Evolutionary conservation across 2,113 vertebrate species (phyloP), one percentile per base, ranked within the genome.

Genomic region (Perca fluviatilis): DNA sequence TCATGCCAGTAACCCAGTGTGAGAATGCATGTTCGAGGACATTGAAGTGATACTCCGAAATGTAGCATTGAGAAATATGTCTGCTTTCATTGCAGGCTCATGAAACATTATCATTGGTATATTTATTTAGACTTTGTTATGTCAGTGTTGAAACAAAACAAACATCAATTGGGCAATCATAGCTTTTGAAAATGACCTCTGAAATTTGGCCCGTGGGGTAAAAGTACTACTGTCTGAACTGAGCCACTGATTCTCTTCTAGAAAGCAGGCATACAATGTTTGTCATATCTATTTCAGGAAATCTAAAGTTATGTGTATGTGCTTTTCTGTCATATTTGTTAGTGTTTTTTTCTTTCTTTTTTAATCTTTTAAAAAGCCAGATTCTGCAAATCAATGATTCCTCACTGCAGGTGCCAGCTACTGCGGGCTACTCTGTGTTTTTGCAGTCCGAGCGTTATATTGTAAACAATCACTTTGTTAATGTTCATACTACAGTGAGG

Each of bases 211-310:
- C 74, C 46, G 27, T 21, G 27, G 74, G 80, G 76, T 80, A 74
- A 77, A 73, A 79, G 69, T 23, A 67, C 25, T n/a, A 53, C 27
- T n/a, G 49, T 50, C 65, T 80, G 57, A 84, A 64, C 57, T 21
- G 73, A 3, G 8, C 61, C 12, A 53, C 67, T 77, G 81, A 85
- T 83, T 57, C 57, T 47, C 36, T 27, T 81, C 19, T 50, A 63
- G 15, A 71, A 79, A 82, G 78, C 56, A 73, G 77, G 25, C 49
- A 69, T 78, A 84, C 88, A 72, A 72, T 71, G 51, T 46, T 82
- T 91, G 82, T 74, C 74, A 81, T 82, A 54, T 89, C 72, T 87
- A 86, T 91, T 91, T 87, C 67, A 74, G 78, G 80, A 74, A 65
- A 80, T 84, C 71, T 81, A 84, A 90, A 84, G 70, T 66, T 60